Percentiles rank a stretch among this genome's conserved stretches.
These are phyloP conservation scores for Carduelis carduelis DNA, from an alignment of 2,797 vertebrate genomes.

Conservation along the genomic window DNA sequence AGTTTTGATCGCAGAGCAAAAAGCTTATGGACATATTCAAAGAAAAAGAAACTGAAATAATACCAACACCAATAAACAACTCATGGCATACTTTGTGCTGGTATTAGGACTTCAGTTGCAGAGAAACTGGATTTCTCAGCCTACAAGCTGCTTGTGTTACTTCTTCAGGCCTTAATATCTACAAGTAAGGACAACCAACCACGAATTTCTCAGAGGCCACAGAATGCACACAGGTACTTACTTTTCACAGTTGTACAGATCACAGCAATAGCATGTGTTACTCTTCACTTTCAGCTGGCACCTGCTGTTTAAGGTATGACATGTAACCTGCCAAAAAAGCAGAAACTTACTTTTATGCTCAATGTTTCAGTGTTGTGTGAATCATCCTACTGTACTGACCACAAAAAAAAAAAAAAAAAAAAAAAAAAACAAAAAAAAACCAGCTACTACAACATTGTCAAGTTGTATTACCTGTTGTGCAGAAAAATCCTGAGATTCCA, in stretches of 20 bases:
- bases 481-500: neutral
- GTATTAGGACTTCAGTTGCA: neutral
- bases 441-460: neutral
- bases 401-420: neutral
- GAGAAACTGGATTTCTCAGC: neutral
- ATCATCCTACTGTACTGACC: neutral
- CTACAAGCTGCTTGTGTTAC: neutral
- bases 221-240: conserved; percentile 60
- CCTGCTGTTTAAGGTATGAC: conserved; percentile 74
- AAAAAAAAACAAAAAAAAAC: neutral
- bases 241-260: conserved; percentile 90
- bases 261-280: conserved; percentile 96
- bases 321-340: conserved; percentile 81
- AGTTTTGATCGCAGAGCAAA: neutral
- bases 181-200: neutral
- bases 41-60: neutral
- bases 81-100: neutral
- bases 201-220: neutral
- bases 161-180: neutral
- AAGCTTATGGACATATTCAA: neutral
- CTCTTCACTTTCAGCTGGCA: conserved; percentile 88
- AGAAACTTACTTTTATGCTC: neutral
- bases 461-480: neutral
- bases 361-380: neutral
- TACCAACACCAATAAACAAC: neutral